A percentile compares a stretch with the other conserved stretches of the same genome.
These are phyloP conservation scores for Ophion ellenae DNA, from an alignment of 2,888 invertebrate species.

Conservation along the genomic window DNA sequence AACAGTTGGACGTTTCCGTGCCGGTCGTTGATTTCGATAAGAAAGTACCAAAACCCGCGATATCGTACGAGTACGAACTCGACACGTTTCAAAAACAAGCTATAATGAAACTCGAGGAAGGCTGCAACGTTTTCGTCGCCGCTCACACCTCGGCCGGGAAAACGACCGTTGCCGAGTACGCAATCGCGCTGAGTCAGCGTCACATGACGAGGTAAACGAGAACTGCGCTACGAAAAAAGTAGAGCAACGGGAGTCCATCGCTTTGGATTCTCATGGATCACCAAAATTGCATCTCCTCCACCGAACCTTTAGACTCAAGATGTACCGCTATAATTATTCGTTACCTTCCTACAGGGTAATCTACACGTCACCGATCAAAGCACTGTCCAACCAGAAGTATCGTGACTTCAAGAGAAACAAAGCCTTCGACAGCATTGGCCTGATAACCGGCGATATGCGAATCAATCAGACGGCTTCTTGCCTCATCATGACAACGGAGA, in stretches of 20 bases:
- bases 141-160: slow-evolving; percentile 99
- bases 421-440: slow-evolving; percentile 94
- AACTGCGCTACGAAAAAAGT: slow-evolving; percentile 3
- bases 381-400: slow-evolving; percentile 99
- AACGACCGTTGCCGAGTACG: slow-evolving; percentile 99
- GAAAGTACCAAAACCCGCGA: slow-evolving; percentile 93
- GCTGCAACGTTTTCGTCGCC: slow-evolving; percentile 98
- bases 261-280: no score
- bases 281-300: background rate
- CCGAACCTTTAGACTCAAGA: background rate
- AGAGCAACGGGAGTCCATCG: background rate
- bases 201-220: slow-evolving; percentile 92
- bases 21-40: slow-evolving; percentile 93
- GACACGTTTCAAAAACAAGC: slow-evolving; percentile 99
- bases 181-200: slow-evolving; percentile 96
- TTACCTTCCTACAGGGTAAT: slow-evolving; percentile 87
- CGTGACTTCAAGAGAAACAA: slow-evolving; percentile 95
- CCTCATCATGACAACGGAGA: slow-evolving; percentile 99
- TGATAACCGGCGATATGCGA: slow-evolving; percentile 98
- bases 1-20: slow-evolving; percentile 92
- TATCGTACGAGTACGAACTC: slow-evolving; percentile 94
- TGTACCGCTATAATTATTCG: background rate
- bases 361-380: slow-evolving; percentile 99
- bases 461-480: slow-evolving; percentile 97
- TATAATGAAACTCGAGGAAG: slow-evolving; percentile 95